Evolutionary conservation across 2,113 vertebrate species (phyloP).

Genomic region (Bubo blakistoni): DNA sequence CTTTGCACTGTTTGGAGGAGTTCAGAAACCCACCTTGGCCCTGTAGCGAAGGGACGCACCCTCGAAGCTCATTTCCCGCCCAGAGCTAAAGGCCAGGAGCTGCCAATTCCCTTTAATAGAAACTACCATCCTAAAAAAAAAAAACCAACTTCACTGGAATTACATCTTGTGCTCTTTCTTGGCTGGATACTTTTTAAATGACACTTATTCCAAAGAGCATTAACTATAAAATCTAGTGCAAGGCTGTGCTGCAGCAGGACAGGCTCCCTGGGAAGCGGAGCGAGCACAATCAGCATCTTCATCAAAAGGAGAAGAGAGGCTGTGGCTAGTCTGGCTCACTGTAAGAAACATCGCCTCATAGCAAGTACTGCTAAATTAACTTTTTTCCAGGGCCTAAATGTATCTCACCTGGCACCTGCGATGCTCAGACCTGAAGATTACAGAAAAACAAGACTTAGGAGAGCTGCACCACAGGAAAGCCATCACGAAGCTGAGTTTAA

Average conservation of each 20-base stretch:
- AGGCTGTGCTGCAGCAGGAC: background rate
- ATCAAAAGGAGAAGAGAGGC: background rate
- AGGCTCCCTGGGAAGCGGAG: background rate
- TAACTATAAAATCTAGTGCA: background rate
- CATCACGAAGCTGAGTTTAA: rapidly evolving
- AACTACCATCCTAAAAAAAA: background rate
- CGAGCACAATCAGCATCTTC: background rate
- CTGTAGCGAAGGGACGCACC: rapidly evolving
- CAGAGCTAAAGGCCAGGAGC: background rate
- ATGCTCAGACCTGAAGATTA: background rate
- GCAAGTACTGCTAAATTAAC: background rate
- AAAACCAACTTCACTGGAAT: background rate
- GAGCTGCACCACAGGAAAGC: background rate
- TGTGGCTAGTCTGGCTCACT: background rate
- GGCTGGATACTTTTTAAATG: slow-evolving; percentile 19
- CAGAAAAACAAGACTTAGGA: background rate
- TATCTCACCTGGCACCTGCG: background rate
- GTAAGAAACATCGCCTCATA: background rate
- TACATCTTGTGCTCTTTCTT: slow-evolving; percentile 23
- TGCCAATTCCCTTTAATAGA: slow-evolving; percentile 29
- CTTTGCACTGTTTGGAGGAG: background rate
- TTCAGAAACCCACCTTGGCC: background rate
- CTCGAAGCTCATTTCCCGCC: background rate
- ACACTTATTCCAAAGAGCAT: background rate
- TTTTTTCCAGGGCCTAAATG: background rate